These are phyloP conservation scores for Saccopteryx bilineata DNA, from an alignment of 2,113 vertebrate species.

Conservation along the genomic window DNA sequence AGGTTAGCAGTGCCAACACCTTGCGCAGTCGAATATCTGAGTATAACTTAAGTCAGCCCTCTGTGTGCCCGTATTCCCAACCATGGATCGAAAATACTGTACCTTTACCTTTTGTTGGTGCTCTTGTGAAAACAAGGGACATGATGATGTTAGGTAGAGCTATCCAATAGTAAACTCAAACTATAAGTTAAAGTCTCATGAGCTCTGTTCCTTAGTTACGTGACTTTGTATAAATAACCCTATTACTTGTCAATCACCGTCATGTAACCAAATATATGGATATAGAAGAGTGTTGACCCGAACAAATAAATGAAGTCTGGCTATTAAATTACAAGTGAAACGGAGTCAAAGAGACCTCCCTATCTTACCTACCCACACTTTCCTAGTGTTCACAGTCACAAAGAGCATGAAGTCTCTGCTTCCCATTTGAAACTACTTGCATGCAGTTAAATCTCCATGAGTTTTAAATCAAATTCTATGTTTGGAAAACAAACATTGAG, in stretches of 20 bases:
- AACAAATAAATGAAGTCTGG: not conserved
- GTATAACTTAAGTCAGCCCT: not conserved
- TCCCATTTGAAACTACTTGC: not conserved
- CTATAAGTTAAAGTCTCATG: not conserved
- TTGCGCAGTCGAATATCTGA: not conserved
- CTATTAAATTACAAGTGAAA: not conserved
- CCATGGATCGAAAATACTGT: not conserved
- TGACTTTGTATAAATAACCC: not conserved
- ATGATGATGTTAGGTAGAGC: not conserved
- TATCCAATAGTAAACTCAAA: not conserved
- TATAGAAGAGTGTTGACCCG: not conserved
- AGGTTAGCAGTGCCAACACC: not conserved
- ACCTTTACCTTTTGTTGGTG: not conserved
- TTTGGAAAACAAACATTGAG: slow-evolving; percentile 8
- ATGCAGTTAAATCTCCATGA: not conserved
- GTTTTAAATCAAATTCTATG: slow-evolving; percentile 46
- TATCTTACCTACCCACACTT: not conserved
- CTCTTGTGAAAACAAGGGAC: not conserved
- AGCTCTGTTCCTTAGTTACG: not conserved
- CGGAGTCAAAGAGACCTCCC: not conserved
- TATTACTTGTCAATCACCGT: not conserved
- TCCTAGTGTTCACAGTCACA: not conserved
- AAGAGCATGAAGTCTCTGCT: not conserved
- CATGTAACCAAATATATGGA: not conserved
- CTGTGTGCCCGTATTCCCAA: no score